Percentiles rank a stretch among this genome's conserved stretches.
Evolutionary conservation across 1,140 invertebrate species (phyloP).

Genomic region (Drosophila melanogaster): DNA sequence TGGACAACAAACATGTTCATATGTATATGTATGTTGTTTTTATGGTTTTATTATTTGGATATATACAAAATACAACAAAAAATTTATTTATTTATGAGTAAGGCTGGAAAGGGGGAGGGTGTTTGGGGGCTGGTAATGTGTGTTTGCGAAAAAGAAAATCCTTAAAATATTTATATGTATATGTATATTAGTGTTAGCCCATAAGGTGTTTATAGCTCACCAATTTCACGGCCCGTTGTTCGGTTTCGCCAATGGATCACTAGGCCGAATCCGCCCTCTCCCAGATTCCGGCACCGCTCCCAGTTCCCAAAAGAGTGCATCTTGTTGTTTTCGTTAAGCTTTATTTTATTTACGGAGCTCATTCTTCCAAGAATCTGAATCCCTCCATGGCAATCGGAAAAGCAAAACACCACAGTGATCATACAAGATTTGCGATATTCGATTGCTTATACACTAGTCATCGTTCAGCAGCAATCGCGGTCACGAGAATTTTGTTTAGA

Average conservation of each 20-base stretch:
- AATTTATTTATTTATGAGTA: too few relatives aligned
- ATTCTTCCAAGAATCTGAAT: background rate
- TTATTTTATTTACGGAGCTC: constrained; percentile 1
- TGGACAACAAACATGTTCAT: background rate
- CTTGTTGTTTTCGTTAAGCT: background rate
- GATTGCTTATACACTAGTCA: background rate
- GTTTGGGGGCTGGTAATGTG: too few relatives aligned
- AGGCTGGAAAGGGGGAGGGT: too few relatives aligned
- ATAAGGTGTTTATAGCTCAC: constrained; percentile 38
- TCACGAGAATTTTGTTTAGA: background rate
- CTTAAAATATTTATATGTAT: too few relatives aligned
- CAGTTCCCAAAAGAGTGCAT: constrained; percentile 31
- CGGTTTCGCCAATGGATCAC: constrained; percentile 62
- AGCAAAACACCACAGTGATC: constrained; percentile 5
- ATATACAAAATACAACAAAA: too few relatives aligned
- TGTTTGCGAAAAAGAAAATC: too few relatives aligned
- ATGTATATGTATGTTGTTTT: too few relatives aligned
- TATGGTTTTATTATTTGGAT: too few relatives aligned
- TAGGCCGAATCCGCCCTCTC: constrained; percentile 68
- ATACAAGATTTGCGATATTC: constrained; percentile 16
- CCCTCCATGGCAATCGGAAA: constrained; percentile 21
- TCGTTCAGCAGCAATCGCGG: background rate
- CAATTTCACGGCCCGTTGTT: constrained; percentile 53
- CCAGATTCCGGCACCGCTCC: constrained; percentile 35
- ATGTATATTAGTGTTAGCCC: too few relatives aligned